phyloP scores from a whole-genome alignment of 2,113 vertebrate species.

The Anolis carolinensis region DNA sequence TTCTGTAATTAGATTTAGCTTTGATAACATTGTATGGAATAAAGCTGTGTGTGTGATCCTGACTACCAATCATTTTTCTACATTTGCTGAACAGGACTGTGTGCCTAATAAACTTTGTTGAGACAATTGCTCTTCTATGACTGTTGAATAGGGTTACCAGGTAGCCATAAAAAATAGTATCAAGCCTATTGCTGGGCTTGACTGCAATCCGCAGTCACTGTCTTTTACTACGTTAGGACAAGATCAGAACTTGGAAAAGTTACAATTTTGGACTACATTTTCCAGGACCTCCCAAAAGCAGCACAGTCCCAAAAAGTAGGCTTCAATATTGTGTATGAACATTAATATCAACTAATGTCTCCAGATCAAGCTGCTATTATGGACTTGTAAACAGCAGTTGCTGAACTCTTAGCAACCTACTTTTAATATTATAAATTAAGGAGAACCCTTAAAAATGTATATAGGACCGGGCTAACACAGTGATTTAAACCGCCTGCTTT shows the following conservation, averaged over 20 bases:
- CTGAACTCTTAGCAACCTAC: neutral
- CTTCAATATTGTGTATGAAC: neutral
- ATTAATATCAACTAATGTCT: neutral
- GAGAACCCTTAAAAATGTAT: constrained; percentile 30
- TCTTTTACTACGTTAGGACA: neutral
- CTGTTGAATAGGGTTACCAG: neutral
- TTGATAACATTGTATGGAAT: constrained; percentile 25
- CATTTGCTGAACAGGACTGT: neutral
- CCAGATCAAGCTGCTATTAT: neutral
- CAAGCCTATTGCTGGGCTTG: neutral
- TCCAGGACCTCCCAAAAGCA: neutral
- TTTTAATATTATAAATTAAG: constrained; percentile 37
- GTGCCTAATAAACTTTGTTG: constrained; percentile 24
- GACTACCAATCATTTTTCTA: constrained; percentile 8
- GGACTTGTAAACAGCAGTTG: neutral
- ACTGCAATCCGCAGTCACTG: neutral
- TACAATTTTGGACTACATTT: too few species aligned
- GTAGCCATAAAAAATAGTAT: neutral
- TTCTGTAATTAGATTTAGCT: constrained; percentile 25
- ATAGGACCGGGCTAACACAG: too few species aligned
- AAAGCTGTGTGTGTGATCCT: constrained; percentile 27
- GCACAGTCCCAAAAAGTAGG: too few species aligned
- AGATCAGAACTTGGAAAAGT: too few species aligned
- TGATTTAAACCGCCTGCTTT: too few species aligned
- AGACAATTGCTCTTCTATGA: constrained; percentile 7